Base-by-base conservation (phyloP, 2,797 vertebrate genomes). In the Miichthys miiuy region DNA sequence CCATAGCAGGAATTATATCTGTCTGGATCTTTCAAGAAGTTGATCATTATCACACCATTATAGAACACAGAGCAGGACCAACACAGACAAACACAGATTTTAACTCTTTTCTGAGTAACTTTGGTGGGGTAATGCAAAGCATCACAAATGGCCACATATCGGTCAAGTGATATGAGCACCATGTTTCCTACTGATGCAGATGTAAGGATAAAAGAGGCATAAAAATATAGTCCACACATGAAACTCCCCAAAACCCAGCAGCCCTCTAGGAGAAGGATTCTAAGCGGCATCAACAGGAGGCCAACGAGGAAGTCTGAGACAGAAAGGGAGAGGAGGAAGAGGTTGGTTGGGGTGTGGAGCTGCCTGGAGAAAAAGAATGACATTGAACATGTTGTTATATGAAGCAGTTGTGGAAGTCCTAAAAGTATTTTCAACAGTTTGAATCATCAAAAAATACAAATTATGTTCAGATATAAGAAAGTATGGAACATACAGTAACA, bases 81-180 rank as follows among this genome's bases (percentile, higher is more conserved):
- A 64, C 79, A 89, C 6, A 91, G 34, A 51, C 61, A 72, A 65
- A 91, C 48, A 34, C 79, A 68, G 1, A 51, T 27, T 21, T 27
- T 44, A n/a, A 65, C 82, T 82, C 76, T 87, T 9, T 34, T 75
- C 1, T 21, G 50, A 21, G 81, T 86, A 21, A 87, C 63, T 71
- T 52, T 69, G 3, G 48, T 77, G 18, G 54, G 5, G 23, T 85
- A 85, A 17, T 2, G 21, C 38, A 81, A 13, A 27, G 83, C 75
- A 38, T 87, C 63, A 73, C 87, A 87, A 23, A 89, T 87, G 11
- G 87, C 87, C 2, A 89, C 46, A 17, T 87, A 80, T 6, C 83
- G 75, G 51, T 88, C 80, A 30, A 72, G 10, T 20, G 77, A 87
- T 78, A 85, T 83, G 30, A 87, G 82, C 48, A 87, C 74, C 77